Conservation (phyloP, 2,888 invertebrate species). For the Doris montereyensis region DNA sequence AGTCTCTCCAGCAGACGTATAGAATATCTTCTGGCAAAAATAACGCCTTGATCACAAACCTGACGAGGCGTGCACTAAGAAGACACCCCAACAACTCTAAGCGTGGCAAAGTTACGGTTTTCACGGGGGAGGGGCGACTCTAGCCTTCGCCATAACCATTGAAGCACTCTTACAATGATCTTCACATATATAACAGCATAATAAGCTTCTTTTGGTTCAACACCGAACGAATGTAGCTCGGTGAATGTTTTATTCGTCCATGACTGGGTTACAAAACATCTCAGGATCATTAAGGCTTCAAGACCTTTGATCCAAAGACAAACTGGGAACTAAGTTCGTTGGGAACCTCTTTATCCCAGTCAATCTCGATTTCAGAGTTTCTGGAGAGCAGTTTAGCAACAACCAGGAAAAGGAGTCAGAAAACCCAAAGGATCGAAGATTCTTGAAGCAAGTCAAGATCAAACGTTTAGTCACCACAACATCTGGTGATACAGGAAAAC, state of each 20-base stretch:
- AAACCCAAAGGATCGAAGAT: no score
- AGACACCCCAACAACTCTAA: no score
- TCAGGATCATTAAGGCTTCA: neutral
- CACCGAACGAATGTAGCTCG: neutral
- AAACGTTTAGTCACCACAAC: slow-evolving; percentile 8
- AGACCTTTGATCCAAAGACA: neutral
- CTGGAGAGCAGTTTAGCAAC: slow-evolving; percentile 6
- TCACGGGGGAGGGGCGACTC: no score
- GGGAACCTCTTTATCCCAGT: neutral
- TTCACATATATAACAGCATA: neutral
- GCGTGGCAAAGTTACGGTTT: no score
- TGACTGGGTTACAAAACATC: no score
- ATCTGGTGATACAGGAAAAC: no score
- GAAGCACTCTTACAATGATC: neutral
- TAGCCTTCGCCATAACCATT: no score
- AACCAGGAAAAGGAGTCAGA: no score
- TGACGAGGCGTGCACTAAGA: neutral
- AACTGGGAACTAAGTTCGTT: neutral
- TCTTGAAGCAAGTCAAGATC: neutral
- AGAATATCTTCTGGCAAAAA: neutral
- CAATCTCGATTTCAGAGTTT: neutral
- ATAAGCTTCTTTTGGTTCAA: neutral
- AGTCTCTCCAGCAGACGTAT: neutral
- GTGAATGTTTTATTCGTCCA: neutral
- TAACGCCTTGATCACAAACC: neutral